A percentile compares a stretch with the other conserved stretches of the same genome.
Conservation (phyloP, 2,113 vertebrate genomes). For the Micronisus gabar region DNA sequence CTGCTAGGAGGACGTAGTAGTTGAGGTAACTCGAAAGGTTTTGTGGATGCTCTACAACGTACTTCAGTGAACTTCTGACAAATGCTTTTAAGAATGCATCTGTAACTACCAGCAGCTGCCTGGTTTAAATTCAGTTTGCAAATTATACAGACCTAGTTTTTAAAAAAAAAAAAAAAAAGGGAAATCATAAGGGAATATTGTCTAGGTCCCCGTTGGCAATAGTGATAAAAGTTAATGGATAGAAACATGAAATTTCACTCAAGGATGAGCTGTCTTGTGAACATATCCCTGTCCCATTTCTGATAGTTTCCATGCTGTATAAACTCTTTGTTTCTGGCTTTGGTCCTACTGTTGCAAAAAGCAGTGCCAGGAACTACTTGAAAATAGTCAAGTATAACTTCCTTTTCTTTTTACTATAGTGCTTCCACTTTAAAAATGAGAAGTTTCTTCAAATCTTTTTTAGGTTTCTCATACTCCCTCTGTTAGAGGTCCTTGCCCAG, state of each 20-base stretch:
- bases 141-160: neutral
- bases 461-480: neutral
- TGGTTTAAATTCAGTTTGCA: neutral
- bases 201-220: neutral
- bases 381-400: neutral
- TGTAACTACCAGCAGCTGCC: neutral
- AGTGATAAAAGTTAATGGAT: neutral
- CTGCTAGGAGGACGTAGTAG: neutral
- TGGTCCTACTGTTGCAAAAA: neutral
- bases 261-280: neutral
- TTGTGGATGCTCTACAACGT: neutral
- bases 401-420: neutral
- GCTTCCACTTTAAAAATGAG: neutral
- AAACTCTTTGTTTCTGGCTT: neutral
- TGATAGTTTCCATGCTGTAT: neutral
- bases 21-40: neutral
- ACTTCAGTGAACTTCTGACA: neutral
- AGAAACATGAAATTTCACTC: neutral
- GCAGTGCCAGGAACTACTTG: neutral
- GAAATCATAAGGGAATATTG: neutral
- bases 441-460: neutral
- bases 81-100: neutral
- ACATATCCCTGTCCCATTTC: neutral
- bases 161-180: neutral
- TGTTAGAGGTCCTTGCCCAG: neutral